Evolutionary conservation across 1,140 invertebrate species (phyloP).

Genomic region (Chironomus tepperi): DNA sequence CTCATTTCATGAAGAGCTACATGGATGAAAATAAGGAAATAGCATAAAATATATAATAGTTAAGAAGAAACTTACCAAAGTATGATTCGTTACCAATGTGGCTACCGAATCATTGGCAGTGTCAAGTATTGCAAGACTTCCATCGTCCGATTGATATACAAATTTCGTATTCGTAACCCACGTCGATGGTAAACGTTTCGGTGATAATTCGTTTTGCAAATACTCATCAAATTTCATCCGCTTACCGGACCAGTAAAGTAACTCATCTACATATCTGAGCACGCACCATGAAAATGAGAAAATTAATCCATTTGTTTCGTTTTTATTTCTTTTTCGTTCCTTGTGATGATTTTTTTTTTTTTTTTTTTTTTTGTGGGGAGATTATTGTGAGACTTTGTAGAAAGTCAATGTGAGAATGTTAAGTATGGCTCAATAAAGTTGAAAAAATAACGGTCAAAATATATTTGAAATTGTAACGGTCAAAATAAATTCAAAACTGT

Average conservation of each 20-base stretch:
- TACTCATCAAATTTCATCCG: conserved; percentile 74
- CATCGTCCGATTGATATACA: conserved; percentile 75
- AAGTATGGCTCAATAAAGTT: too few relatives aligned
- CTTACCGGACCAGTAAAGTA: conserved; percentile 73
- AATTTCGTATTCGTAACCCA: conserved; percentile 72
- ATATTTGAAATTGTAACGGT: too few relatives aligned
- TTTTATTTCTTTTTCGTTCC: neutral
- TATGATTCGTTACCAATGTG: conserved; percentile 73
- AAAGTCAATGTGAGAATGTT: too few relatives aligned
- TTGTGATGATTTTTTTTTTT: too few relatives aligned
- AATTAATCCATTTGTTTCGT: neutral
- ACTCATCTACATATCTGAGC: conserved; percentile 70
- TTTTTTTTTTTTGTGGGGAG: too few relatives aligned
- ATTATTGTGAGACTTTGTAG: too few relatives aligned
- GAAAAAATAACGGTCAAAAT: too few relatives aligned
- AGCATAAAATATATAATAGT: neutral
- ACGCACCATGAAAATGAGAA: neutral
- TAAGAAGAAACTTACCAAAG: conserved; percentile 51
- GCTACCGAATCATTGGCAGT: conserved; percentile 64
- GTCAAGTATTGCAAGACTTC: conserved; percentile 63
- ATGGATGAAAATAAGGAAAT: neutral
- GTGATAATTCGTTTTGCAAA: conserved; percentile 63
- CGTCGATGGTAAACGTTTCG: conserved; percentile 59
- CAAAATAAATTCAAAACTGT: too few relatives aligned
- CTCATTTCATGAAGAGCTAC: neutral